These are phyloP conservation scores for Augochlora pura DNA, from an alignment of 1,140 invertebrate species.

Conservation along the genomic window DNA sequence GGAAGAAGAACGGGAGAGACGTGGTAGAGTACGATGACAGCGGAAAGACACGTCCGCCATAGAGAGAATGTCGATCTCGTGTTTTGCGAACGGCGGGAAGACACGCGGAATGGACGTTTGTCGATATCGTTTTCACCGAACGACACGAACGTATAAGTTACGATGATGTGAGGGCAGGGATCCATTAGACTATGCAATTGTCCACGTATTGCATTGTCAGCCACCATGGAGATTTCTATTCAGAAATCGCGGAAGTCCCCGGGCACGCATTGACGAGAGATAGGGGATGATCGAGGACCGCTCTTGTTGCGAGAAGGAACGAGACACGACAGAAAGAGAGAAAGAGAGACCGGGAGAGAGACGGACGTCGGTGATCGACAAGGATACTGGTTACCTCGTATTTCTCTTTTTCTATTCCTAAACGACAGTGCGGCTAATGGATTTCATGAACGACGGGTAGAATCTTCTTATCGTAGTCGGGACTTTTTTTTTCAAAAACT, in stretches of 20 bases:
- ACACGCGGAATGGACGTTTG: conserved; percentile 64
- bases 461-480: too few relatives aligned
- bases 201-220: conserved; percentile 65
- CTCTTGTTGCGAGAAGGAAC: conserved; percentile 65
- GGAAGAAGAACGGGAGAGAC: conserved; percentile 60
- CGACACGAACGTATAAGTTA: conserved; percentile 66
- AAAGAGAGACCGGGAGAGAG: conserved; percentile 23
- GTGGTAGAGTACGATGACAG: conserved; percentile 58
- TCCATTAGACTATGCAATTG: conserved; percentile 66
- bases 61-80: conserved; percentile 63
- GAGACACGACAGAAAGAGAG: conserved; percentile 43
- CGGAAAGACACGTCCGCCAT: conserved; percentile 60
- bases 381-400: conserved; percentile 44
- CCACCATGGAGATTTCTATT: conserved; percentile 62
- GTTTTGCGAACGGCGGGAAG: conserved; percentile 57
- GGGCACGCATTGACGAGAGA: conserved; percentile 60
- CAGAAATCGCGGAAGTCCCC: conserved; percentile 64
- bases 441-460: neutral
- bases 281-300: conserved; percentile 62
- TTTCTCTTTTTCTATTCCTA: conserved; percentile 36
- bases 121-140: conserved; percentile 64
- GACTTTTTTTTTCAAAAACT: too few relatives aligned
- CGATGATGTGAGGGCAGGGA: conserved; percentile 61
- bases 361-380: conserved; percentile 33
- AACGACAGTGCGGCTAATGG: neutral